These are phyloP conservation scores for Aleiodes sp. DNA, from an alignment of 1,140 invertebrate species.

Conservation along the genomic window DNA sequence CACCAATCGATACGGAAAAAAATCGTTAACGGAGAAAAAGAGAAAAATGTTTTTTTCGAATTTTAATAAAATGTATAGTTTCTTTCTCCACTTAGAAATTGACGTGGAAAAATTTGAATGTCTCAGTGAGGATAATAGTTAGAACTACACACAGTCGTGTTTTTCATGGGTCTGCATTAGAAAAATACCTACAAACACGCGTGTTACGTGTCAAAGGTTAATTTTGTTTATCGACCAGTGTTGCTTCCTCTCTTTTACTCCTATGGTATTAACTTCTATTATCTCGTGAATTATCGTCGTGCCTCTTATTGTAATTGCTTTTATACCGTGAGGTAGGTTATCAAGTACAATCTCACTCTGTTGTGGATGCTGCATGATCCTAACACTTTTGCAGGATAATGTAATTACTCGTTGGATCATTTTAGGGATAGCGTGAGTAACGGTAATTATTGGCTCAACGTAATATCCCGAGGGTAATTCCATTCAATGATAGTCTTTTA, in stretches of 20 bases:
- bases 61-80: too few relatives aligned
- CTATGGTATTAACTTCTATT: not conserved
- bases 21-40: too few relatives aligned
- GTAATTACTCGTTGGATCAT: not conserved
- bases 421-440: not conserved
- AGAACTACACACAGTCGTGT: not conserved
- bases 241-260: not conserved
- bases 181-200: constrained; percentile 4
- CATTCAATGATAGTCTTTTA: too few relatives aligned
- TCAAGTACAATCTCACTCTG: constrained; percentile 3
- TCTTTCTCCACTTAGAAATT: too few relatives aligned
- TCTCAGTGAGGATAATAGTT: too few relatives aligned
- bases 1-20: not conserved
- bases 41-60: too few relatives aligned
- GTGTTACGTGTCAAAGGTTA: constrained; percentile 17
- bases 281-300: constrained; percentile 24
- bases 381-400: constrained; percentile 13
- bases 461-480: too few relatives aligned
- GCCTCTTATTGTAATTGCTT: constrained; percentile 28
- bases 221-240: constrained; percentile 19
- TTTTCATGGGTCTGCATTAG: too few relatives aligned
- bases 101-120: not conserved
- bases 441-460: not conserved
- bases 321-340: constrained; percentile 18
- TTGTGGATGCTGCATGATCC: constrained; percentile 9